These are phyloP conservation scores for Eolophus roseicapilla DNA, from an alignment of 2,113 vertebrate genomes.

Conservation along the genomic window DNA sequence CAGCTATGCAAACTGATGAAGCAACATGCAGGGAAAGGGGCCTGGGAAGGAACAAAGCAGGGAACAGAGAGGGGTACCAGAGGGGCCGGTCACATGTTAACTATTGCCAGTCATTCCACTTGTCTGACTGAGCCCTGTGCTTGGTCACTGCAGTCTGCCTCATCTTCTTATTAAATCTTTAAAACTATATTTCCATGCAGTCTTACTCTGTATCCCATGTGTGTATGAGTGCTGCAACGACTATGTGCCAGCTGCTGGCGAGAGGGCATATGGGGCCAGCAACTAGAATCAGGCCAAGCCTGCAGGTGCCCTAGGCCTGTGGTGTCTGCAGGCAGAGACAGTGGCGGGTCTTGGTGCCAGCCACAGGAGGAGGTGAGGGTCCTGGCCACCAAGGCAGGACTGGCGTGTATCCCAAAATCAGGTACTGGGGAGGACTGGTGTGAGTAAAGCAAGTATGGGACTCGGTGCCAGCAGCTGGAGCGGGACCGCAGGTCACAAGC, in stretches of 20 bases:
- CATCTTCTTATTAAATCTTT: neutral
- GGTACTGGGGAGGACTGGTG: neutral
- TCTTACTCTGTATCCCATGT: neutral
- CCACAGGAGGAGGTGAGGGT: neutral
- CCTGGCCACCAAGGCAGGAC: neutral
- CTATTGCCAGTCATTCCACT: neutral
- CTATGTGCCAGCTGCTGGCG: neutral
- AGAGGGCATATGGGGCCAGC: neutral
- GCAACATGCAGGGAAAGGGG: neutral
- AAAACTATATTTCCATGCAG: neutral
- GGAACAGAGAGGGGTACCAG: neutral
- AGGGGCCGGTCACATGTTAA: neutral
- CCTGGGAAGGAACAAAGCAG: neutral
- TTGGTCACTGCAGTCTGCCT: neutral
- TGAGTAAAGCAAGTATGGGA: neutral
- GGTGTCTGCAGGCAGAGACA: neutral
- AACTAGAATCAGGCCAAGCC: neutral
- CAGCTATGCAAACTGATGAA: neutral
- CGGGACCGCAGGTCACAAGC: neutral
- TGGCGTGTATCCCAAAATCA: rapidly evolving
- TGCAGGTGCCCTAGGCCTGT: neutral
- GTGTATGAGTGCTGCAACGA: neutral
- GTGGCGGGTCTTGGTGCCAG: neutral
- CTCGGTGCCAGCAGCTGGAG: neutral
- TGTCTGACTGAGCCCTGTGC: neutral